Conservation (phyloP, 2,797 vertebrate genomes). For the Onychomys torridus region DNA sequence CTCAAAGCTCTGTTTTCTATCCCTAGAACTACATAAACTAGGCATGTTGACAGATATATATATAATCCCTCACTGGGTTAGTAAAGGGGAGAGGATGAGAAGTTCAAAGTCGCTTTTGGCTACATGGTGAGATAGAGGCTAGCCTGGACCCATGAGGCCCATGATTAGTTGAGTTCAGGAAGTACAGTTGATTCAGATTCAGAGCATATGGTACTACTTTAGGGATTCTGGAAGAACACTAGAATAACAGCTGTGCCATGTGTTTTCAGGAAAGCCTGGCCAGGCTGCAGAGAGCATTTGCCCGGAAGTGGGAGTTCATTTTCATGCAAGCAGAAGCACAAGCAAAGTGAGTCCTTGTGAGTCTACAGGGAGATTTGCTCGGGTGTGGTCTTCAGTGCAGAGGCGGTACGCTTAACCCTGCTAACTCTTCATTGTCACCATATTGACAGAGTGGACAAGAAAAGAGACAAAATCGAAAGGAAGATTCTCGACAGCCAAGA, state of each 20-base stretch:
- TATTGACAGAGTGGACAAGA: slow-evolving; percentile 95
- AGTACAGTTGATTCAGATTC: background rate
- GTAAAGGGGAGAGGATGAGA: too few species aligned
- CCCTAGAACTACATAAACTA: background rate
- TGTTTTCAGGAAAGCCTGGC: slow-evolving; percentile 97
- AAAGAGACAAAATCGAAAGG: slow-evolving; percentile 98
- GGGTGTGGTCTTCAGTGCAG: background rate
- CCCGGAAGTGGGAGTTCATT: slow-evolving; percentile 99
- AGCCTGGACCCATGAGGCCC: background rate
- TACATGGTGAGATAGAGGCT: background rate
- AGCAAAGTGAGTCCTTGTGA: slow-evolving; percentile 94
- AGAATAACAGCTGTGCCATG: slow-evolving; percentile 64
- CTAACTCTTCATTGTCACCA: slow-evolving; percentile 59
- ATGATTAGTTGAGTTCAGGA: background rate
- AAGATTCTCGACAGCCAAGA: slow-evolving; percentile 99
- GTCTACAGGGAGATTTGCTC: slow-evolving; percentile 57
- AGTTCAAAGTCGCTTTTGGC: background rate
- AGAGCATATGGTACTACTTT: background rate
- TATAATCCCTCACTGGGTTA: background rate
- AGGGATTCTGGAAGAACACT: background rate
- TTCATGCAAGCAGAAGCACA: slow-evolving; percentile 99
- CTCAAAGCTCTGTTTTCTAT: background rate
- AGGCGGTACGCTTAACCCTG: background rate
- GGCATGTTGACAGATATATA: background rate
- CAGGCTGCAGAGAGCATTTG: slow-evolving; percentile 97